Percentiles rank a stretch among this genome's conserved stretches.
These are phyloP conservation scores for Sylvia borin DNA, from an alignment of 2,797 vertebrate species.

Conservation along the genomic window DNA sequence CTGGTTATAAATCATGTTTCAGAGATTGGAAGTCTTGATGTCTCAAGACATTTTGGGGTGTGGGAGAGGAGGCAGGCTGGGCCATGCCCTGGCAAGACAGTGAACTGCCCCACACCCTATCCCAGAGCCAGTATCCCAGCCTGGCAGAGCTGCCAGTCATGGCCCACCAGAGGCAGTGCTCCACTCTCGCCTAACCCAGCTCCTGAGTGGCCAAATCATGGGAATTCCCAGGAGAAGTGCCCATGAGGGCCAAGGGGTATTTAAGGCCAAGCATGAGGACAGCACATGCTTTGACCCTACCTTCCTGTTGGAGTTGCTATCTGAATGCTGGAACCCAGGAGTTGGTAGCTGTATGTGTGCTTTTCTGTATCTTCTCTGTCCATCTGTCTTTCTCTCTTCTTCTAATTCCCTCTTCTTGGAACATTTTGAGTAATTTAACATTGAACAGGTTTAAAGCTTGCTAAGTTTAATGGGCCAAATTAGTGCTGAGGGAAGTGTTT, in stretches of 20 bases:
- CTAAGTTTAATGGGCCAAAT: not conserved
- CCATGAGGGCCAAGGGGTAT: not conserved
- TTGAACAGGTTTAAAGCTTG: accelerated
- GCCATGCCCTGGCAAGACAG: not conserved
- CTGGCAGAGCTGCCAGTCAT: not conserved
- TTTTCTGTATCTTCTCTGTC: not conserved
- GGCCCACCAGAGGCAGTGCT: not conserved
- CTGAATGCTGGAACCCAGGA: not conserved
- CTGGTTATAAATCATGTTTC: not conserved
- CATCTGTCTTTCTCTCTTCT: not conserved
- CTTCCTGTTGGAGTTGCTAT: not conserved
- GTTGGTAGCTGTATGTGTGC: accelerated
- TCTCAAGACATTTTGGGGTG: not conserved
- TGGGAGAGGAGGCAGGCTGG: not conserved
- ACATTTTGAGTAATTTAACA: not conserved
- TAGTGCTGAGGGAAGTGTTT: not conserved
- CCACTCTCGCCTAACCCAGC: not conserved
- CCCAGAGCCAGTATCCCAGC: not conserved
- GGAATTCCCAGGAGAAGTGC: not conserved
- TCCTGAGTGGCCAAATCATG: accelerated
- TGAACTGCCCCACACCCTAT: not conserved
- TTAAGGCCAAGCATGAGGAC: not conserved
- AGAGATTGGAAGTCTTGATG: not conserved
- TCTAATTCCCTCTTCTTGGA: not conserved
- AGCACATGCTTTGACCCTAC: not conserved